Base-by-base conservation (phyloP, 2,113 vertebrate genomes). In the Anguilla rostrata region DNA sequence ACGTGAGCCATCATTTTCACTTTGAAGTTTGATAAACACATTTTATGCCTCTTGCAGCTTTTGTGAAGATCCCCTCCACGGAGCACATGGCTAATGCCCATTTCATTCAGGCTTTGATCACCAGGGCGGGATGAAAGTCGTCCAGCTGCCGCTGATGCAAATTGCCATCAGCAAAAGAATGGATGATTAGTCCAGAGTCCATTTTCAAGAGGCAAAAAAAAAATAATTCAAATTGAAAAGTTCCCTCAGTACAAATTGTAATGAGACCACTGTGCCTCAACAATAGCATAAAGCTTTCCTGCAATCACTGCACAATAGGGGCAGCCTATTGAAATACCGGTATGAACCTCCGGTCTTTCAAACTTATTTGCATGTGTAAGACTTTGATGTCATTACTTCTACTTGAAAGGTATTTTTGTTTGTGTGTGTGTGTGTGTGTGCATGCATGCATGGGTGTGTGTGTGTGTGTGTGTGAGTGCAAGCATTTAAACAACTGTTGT, bases 21-120 rank as follows among this genome's bases (percentile, higher is more conserved):
- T 84, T 84, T 84, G 83, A 84, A 84, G 83, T 84, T 84, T 22
- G 15, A 63, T 60, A 56, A 83, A 83, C 41, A 41, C 49, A 7
- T 84, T 83, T 56, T 39, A 39, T 56, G 83, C 79, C 41, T 41
- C 79, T 66, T 66, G 56, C 83, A 3, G 57, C 83, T 40, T 53
- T 83, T 56, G 43, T 39, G 46, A 57, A 34, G 53, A 83, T 84
- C 57, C 83, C n/a, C 46, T 56, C 60, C 49, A 39, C 18, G 20
- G 60, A 84, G 49, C 57, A 66, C 29, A 49, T 39, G 26, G 56
- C 79, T 49, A 39, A 41, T 60, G 56, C 22, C 22, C 39, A 26
- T 15, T 66, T 34, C 53, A 8, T 20, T 43, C 39, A 18, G 39
- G 39, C 53, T 86, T 81, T 81, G 79, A 66, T 63, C 39, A n/a